These are phyloP conservation scores for Delichon dasypus DNA, from an alignment of 2,797 vertebrate species.

Conservation along the genomic window DNA sequence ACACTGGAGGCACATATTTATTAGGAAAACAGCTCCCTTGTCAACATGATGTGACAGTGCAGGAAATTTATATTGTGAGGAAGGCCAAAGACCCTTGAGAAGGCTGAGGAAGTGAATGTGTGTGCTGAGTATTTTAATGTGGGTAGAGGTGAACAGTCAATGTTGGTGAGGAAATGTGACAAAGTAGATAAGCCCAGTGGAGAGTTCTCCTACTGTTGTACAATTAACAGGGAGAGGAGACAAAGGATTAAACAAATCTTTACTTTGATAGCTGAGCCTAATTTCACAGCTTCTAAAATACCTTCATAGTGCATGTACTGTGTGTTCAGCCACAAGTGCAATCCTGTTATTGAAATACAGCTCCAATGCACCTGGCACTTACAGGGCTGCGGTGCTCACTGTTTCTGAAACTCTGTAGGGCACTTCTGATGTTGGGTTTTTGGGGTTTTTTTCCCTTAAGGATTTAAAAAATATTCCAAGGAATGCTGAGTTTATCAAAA, in stretches of 20 bases:
- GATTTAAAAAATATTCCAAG: background rate
- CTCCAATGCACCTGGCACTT: background rate
- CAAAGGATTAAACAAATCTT: background rate
- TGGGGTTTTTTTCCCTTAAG: background rate
- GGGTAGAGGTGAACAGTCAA: background rate
- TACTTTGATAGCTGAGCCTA: background rate
- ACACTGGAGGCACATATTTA: background rate
- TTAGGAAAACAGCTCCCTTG: background rate
- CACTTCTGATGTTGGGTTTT: background rate
- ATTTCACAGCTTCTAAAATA: background rate
- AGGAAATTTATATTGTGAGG: background rate
- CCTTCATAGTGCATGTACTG: background rate
- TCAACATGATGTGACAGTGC: background rate
- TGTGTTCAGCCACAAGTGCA: background rate
- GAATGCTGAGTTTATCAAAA: background rate
- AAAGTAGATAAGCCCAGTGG: background rate
- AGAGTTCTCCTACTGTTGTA: background rate
- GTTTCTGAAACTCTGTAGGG: background rate
- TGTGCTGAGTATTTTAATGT: background rate
- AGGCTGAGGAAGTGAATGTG: background rate
- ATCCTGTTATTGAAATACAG: background rate
- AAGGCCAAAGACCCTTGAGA: background rate
- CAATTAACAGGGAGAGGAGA: background rate
- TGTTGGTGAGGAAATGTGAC: background rate
- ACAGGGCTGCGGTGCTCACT: background rate